phyloP scores from a whole-genome alignment of 2,797 vertebrate genomes.

The Cyprinella venusta region DNA sequence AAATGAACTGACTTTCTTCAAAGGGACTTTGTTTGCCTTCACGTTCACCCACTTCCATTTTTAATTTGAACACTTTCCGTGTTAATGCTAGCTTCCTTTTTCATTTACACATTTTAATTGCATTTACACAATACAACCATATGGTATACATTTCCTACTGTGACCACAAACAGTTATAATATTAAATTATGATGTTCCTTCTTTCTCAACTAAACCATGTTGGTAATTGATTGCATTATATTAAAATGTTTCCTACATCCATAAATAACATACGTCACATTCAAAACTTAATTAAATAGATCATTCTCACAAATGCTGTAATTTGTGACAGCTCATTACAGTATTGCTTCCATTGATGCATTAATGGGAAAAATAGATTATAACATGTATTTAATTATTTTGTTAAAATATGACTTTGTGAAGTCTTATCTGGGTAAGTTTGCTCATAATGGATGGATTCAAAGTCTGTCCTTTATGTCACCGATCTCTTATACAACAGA shows the following conservation, averaged over 20 bases:
- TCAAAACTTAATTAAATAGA: slow-evolving; percentile 23
- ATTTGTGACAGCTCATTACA: slow-evolving; percentile 3
- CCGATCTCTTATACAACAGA: slow-evolving; percentile 7
- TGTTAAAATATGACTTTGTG: background rate
- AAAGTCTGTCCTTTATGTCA: slow-evolving; percentile 14
- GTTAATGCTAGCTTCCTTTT: background rate
- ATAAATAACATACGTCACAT: background rate
- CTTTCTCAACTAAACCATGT: background rate
- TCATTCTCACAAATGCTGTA: background rate
- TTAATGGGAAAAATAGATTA: background rate
- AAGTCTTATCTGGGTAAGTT: background rate
- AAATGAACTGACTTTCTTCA: background rate
- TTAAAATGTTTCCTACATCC: background rate
- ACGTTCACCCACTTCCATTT: too few species aligned
- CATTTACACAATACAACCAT: background rate
- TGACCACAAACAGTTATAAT: background rate
- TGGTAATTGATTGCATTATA: background rate
- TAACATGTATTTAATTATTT: background rate
- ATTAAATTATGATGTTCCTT: background rate
- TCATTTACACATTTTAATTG: background rate
- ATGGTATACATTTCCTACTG: background rate
- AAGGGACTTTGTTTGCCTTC: background rate
- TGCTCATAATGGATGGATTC: slow-evolving; percentile 7
- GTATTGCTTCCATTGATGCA: background rate
- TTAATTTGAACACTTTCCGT: background rate